Conservation (phyloP, 64 coral and sea anemone species). For the Orbicella faveolata region DNA sequence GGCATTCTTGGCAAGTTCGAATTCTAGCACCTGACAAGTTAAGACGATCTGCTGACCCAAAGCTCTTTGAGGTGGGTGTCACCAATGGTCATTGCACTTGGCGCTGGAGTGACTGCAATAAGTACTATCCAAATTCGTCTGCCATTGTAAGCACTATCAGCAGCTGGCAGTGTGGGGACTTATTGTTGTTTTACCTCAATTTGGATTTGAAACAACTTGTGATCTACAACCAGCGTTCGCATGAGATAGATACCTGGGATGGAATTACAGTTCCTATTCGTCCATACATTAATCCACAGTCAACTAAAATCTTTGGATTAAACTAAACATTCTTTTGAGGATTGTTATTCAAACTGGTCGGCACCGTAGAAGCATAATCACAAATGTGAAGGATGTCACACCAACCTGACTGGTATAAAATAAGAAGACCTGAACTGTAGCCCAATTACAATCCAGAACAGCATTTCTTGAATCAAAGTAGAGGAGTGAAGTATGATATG, state of each 20-base stretch:
- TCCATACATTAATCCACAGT: slow-evolving; percentile 33
- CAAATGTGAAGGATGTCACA: too few species aligned
- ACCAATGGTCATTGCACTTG: slow-evolving; percentile 31
- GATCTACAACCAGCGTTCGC: slow-evolving; percentile 39
- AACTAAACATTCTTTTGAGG: background rate
- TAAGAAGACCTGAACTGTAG: too few species aligned
- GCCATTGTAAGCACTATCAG: slow-evolving; percentile 20
- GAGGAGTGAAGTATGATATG: too few species aligned
- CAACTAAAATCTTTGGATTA: slow-evolving; percentile 26
- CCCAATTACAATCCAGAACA: too few species aligned
- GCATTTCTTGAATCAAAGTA: too few species aligned
- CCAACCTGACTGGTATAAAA: too few species aligned
- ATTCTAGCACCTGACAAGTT: slow-evolving; percentile 30
- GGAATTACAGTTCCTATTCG: slow-evolving; percentile 23
- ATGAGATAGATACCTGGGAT: slow-evolving; percentile 23
- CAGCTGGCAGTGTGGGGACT: slow-evolving; percentile 32
- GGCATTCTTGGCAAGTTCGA: slow-evolving; percentile 40
- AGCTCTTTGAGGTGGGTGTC: slow-evolving; percentile 32
- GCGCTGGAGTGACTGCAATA: slow-evolving; percentile 24
- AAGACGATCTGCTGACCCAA: background rate
- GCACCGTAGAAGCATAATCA: too few species aligned
- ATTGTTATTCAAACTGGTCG: too few species aligned
- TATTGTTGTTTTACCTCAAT: slow-evolving; percentile 41
- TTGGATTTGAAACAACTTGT: slow-evolving; percentile 39
- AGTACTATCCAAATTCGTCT: slow-evolving; percentile 31